phyloP scores from a whole-genome alignment of 2,888 invertebrate species.

The Chelonus formosanus region DNA sequence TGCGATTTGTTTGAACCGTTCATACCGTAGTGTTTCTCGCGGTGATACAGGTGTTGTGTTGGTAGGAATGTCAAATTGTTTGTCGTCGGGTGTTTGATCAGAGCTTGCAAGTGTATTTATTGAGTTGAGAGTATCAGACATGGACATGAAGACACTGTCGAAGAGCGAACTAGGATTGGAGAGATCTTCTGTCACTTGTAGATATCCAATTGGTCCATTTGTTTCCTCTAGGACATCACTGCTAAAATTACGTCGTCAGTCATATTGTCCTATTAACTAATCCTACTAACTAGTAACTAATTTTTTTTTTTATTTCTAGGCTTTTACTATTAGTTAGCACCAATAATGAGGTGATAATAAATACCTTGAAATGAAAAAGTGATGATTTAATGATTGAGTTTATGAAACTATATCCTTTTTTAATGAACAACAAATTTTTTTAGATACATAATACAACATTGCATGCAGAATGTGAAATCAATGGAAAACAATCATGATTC shows the following conservation, averaged over 20 bases:
- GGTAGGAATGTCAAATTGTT: constrained; percentile 60
- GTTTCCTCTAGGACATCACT: constrained; percentile 40
- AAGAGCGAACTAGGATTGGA: constrained; percentile 60
- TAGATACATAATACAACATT: too few relatives aligned
- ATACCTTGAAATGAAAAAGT: too few relatives aligned
- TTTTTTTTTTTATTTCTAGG: neutral
- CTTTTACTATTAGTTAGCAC: neutral
- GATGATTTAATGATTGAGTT: too few relatives aligned
- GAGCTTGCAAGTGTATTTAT: constrained; percentile 64
- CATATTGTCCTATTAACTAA: constrained; percentile 29
- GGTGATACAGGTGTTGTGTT: constrained; percentile 60
- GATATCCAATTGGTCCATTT: constrained; percentile 54
- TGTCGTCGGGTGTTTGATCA: constrained; percentile 64
- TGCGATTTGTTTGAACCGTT: constrained; percentile 26
- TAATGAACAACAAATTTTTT: too few relatives aligned
- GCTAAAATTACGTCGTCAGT: constrained; percentile 3
- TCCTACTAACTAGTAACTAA: neutral
- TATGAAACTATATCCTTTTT: too few relatives aligned
- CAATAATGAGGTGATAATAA: too few relatives aligned
- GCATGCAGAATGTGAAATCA: too few relatives aligned
- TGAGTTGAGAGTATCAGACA: constrained; percentile 64
- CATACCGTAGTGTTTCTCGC: constrained; percentile 61
- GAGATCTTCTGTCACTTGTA: constrained; percentile 59
- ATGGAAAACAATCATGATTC: too few relatives aligned
- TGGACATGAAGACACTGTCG: constrained; percentile 64